Base-by-base conservation (phyloP, 1,140 invertebrate genomes). In the Papilio polytes region DNA sequence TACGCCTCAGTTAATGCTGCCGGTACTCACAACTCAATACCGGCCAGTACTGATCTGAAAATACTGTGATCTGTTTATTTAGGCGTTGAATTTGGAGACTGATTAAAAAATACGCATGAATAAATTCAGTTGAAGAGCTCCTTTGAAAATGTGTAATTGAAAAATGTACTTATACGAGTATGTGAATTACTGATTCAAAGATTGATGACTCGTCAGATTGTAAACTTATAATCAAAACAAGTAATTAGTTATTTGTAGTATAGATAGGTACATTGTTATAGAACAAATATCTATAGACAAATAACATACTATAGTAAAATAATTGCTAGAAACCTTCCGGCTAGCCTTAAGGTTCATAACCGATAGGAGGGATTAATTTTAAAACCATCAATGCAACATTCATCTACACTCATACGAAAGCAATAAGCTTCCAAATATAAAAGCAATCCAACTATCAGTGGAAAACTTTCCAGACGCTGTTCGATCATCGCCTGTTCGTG, bases 381-480 rank as follows among this genome's bases (percentile, higher is more conserved):
- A 70, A 15, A 70, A 70, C 63, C 13, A 36, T 13, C 63, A 63
- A 12, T 59, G 20, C 7, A 56, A n/a, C 53, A 56, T 63, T 26
- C 15, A 31, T 70, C 63, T 18, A 31, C 13, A 70, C n/a, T 59
- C 2, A 15, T 70, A 31, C 36, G 31, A 70, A 70, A 70, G 12
- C 26, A 70, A 70, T 63, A 63, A 63, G 22, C 22, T 22, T 63
- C 20, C 63, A 70, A 31, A 70, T 70, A 70, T 70, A 70, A 70
- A 70, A 70, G 63, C 63, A 31, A 70, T 70, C 26, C 63, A 70
- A 70, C 63, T 31, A 70, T 70, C 63, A 15, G 26, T 70, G 22
- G 63, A 70, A 70, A 70, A 70, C 63, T 70, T 70, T 70, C 63
- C 63, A 70, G 63, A 70, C 63, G 63, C 63, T 36, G 63, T 7